Evolutionary conservation across 2,888 invertebrate genomes (phyloP).

Genomic region (Heliconius aoede): DNA sequence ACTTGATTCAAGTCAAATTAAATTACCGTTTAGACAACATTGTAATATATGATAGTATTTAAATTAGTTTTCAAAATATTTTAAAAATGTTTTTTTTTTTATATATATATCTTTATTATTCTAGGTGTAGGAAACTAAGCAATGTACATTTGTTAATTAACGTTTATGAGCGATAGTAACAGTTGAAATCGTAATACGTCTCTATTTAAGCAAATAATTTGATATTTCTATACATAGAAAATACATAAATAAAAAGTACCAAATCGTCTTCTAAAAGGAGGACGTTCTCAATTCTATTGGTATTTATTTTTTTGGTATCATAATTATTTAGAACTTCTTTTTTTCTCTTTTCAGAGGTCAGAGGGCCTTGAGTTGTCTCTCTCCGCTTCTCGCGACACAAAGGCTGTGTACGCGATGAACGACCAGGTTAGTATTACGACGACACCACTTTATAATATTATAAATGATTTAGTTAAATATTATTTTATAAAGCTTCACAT

Average conservation of each 20-base stretch:
- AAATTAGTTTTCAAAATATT: not conserved
- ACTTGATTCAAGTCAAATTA: conserved; percentile 29
- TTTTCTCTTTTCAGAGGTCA: conserved; percentile 84
- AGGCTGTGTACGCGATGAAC: conserved; percentile 89
- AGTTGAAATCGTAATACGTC: not conserved
- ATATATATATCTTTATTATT: too few relatives aligned
- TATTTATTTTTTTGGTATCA: not conserved
- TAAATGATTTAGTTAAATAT: not conserved
- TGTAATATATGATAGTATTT: not conserved
- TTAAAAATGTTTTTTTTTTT: not conserved
- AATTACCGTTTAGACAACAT: not conserved
- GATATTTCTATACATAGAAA: too few relatives aligned
- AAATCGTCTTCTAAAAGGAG: too few relatives aligned
- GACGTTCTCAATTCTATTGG: not conserved
- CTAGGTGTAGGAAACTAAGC: not conserved
- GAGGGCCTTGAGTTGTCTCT: conserved; percentile 89
- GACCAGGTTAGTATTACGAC: conserved; percentile 85
- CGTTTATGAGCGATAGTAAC: not conserved
- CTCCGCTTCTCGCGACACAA: conserved; percentile 87
- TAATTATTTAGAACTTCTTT: not conserved
- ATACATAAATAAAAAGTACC: too few relatives aligned
- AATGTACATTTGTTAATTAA: not conserved
- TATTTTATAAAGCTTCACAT: not conserved
- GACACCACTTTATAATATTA: not conserved
- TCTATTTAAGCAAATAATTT: not conserved